Evolutionary conservation across 2,113 vertebrate species (phyloP).

Genomic region (Prietella phreatophila): DNA sequence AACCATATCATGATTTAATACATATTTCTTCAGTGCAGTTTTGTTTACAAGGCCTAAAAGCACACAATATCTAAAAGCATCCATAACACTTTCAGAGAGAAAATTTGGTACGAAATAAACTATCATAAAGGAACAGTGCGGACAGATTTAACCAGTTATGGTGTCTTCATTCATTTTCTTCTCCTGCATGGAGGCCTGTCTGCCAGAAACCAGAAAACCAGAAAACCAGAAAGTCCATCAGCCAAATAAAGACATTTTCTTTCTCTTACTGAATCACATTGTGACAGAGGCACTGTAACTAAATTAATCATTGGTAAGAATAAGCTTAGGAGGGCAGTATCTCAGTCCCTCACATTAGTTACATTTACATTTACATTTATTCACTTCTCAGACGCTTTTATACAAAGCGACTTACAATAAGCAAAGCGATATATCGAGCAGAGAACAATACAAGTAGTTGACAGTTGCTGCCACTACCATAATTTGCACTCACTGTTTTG

Average conservation of each 20-base stretch:
- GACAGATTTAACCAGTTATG: slow-evolving; percentile 56
- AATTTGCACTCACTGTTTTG: slow-evolving; percentile 65
- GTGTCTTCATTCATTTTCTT: slow-evolving; percentile 66
- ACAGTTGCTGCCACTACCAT: slow-evolving; percentile 78
- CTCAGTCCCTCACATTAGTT: slow-evolving; percentile 72
- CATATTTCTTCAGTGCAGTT: neutral
- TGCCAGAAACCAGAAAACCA: no score
- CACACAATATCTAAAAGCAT: slow-evolving; percentile 5
- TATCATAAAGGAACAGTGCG: slow-evolving; percentile 64
- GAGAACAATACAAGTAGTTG: no score
- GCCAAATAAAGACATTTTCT: neutral
- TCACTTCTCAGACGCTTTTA: no score
- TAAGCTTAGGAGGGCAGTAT: slow-evolving; percentile 54
- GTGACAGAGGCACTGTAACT: neutral
- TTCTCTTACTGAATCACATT: neutral
- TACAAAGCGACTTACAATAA: no score
- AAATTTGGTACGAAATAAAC: slow-evolving; percentile 27
- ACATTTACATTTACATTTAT: no score
- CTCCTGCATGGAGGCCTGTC: neutral
- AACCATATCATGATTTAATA: neutral
- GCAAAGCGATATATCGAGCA: no score
- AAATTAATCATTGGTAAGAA: neutral
- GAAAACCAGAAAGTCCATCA: slow-evolving; percentile 67
- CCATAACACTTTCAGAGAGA: slow-evolving; percentile 60
- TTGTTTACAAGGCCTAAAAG: neutral